These are phyloP conservation scores for Meles meles DNA, from an alignment of 2,113 vertebrate species.

Conservation along the genomic window DNA sequence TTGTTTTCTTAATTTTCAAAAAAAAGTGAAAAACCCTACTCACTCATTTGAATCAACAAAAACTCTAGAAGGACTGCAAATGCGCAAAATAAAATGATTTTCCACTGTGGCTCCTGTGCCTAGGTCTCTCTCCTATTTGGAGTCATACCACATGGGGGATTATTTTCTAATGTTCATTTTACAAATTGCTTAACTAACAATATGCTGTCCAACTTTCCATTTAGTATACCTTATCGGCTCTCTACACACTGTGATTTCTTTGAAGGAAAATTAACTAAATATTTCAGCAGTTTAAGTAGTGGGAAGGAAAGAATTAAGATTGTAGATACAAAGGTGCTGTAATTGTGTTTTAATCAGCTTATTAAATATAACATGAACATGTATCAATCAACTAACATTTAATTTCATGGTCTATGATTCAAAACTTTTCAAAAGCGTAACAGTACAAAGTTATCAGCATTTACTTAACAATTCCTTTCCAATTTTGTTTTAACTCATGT, in stretches of 20 bases:
- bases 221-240: constrained; percentile 54
- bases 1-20: neutral
- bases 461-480: constrained; percentile 24
- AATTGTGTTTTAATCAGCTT: constrained; percentile 68
- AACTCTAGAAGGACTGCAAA: constrained; percentile 7
- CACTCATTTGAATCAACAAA: neutral
- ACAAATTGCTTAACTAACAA: constrained; percentile 43
- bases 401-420: constrained; percentile 71
- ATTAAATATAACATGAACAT: constrained; percentile 64
- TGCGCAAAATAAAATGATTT: constrained; percentile 18
- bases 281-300: constrained; percentile 59
- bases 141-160: constrained; percentile 31
- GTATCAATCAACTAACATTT: constrained; percentile 67
- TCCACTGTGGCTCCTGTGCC: neutral
- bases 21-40: neutral
- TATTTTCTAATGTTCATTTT: constrained; percentile 40
- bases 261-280: constrained; percentile 60
- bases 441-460: constrained; percentile 57
- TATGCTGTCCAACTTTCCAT: constrained; percentile 24
- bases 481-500: constrained; percentile 40
- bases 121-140: neutral
- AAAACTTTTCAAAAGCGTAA: constrained; percentile 61
- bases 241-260: constrained; percentile 52
- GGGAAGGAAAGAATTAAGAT: constrained; percentile 65
- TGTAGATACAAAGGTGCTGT: constrained; percentile 55